These are phyloP conservation scores for Bradysia coprophila DNA, from an alignment of 1,140 invertebrate genomes.

Conservation along the genomic window DNA sequence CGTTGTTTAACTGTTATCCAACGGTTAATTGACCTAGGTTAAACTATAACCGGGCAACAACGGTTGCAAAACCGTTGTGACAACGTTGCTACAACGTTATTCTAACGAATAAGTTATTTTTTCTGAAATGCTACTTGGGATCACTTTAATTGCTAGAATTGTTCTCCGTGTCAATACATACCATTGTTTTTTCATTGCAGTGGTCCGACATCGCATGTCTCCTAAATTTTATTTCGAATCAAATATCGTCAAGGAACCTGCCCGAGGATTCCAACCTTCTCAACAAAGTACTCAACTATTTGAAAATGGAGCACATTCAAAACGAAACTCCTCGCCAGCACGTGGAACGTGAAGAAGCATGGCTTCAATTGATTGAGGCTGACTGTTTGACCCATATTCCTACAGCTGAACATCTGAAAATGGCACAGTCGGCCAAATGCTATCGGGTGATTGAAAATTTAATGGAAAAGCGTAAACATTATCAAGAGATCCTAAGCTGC, in stretches of 20 bases:
- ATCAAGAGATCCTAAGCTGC: constrained; percentile 25
- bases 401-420: constrained; percentile 18
- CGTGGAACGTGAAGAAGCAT: constrained; percentile 60
- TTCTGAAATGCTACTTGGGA: no score
- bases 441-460: constrained; percentile 27
- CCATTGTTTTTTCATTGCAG: no score
- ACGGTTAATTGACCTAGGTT: no score
- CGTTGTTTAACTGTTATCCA: no score
- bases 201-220: constrained; percentile 28
- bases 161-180: background rate
- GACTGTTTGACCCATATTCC: constrained; percentile 41
- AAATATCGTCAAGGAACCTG: constrained; percentile 26
- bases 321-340: constrained; percentile 24
- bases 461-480: constrained; percentile 24
- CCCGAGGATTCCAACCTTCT: constrained; percentile 22
- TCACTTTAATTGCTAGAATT: constrained; percentile 1
- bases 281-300: constrained; percentile 23
- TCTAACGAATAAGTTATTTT: no score
- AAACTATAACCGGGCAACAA: no score
- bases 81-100: no score
- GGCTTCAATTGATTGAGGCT: constrained; percentile 53
- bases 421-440: constrained; percentile 24
- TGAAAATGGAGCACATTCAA: constrained; percentile 22
- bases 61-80: no score
- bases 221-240: constrained; percentile 28